phyloP scores from a whole-genome alignment of 2,797 vertebrate genomes.

The Meriones psammophilus region DNA sequence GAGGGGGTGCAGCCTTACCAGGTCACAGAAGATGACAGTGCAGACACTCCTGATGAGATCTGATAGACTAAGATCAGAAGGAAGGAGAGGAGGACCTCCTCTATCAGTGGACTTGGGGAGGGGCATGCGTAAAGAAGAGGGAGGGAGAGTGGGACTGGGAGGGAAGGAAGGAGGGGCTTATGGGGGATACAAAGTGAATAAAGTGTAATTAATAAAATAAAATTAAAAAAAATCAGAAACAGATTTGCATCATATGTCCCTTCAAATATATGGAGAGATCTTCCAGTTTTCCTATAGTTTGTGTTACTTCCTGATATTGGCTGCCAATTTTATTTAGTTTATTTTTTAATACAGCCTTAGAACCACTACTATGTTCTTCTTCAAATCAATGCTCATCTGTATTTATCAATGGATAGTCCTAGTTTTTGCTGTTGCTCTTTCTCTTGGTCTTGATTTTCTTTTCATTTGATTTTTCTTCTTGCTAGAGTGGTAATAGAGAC shows the following conservation, averaged over 20 bases:
- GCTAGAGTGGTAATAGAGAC: background rate
- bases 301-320: background rate
- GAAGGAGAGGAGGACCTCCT: too few relatives aligned
- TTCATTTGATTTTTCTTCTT: conserved; percentile 21
- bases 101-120: too few relatives aligned
- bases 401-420: background rate
- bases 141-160: too few relatives aligned
- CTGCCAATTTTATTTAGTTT: background rate
- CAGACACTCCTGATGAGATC: too few relatives aligned
- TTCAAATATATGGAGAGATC: background rate
- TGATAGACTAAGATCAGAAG: too few relatives aligned
- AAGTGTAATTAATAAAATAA: too few relatives aligned
- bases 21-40: too few relatives aligned
- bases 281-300: background rate
- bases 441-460: background rate
- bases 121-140: too few relatives aligned
- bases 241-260: background rate
- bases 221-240: background rate
- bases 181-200: too few relatives aligned
- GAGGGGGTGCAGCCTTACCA: too few relatives aligned
- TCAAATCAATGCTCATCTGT: background rate
- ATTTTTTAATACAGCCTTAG: background rate
- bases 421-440: background rate
- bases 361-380: background rate
- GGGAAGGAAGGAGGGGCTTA: too few relatives aligned